Base-by-base conservation (phyloP, 2,113 vertebrate genomes). In the Brachypodius melanocephalos region DNA sequence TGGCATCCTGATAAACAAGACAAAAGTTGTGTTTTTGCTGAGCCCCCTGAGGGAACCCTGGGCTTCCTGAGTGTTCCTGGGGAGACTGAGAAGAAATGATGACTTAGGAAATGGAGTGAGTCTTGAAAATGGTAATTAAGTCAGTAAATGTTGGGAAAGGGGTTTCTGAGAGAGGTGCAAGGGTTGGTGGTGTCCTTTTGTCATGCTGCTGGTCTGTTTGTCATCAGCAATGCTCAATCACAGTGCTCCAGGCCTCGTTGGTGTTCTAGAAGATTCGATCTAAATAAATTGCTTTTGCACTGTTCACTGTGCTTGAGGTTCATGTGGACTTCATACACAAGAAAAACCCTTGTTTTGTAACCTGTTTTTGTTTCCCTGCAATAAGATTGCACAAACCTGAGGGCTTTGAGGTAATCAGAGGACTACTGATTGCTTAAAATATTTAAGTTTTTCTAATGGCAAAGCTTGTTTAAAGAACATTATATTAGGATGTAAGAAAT, bases 281-380 rank as follows among this genome's bases (percentile, higher is more conserved):
- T 75, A 16, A 82, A 14, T 36, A 21, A 52, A 18, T 51, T 61
- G 28, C 12, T 83, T 83, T 36, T 77, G 36, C 14, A 24, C 4
- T 48, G 10, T 51, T 71, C 10, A 2, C 17, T 10, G 45, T 76
- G 52, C 36, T 85, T 67, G 52, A 51, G 11, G 31, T 36, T 85
- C 42, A 15, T 0, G 0, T 25, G 36, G 40, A 15, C n/a, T 83
- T 52, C 24, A 7, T 8, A 10, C 7, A 12, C 13, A 48, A 48
- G 62, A 63, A 85, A 43, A 57, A 20, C 28, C 22, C 32, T 75
- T 40, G 32, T 4, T 71, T 54, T 68, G 24, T 63, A 67, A 72
- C 9, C 4, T 24, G 9, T 59, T 74, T 74, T 51, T 54, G 4
- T 46, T 65, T 59, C 13, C 31, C 40, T 73, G 38, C 0, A 16